A percentile compares a stretch with the other conserved stretches of the same genome.
These are phyloP conservation scores for Lepilemur septentrionalis DNA, from an alignment of 2,797 vertebrate species.

Conservation along the genomic window DNA sequence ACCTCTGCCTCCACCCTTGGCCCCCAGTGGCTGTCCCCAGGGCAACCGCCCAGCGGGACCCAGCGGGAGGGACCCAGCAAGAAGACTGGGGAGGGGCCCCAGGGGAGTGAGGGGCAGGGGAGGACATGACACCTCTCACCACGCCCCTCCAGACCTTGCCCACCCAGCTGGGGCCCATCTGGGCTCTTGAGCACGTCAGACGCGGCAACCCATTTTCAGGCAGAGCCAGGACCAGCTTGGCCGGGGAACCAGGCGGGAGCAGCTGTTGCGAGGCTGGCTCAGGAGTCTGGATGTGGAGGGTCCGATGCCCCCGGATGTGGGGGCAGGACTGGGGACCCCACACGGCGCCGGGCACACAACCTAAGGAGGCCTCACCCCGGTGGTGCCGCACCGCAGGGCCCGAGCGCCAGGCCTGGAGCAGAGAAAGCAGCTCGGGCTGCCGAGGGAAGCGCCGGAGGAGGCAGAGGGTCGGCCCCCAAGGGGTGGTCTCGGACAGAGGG, in stretches of 20 bases:
- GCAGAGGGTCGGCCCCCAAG: no score
- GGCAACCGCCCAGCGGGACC: neutral
- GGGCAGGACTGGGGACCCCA: neutral
- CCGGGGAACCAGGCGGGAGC: fast-evolving
- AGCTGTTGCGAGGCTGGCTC: fast-evolving
- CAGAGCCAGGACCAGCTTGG: fast-evolving
- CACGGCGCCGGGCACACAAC: neutral
- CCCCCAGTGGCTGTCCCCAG: neutral
- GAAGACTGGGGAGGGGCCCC: no score
- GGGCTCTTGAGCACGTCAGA: no score
- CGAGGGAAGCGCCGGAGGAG: no score
- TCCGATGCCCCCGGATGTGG: neutral
- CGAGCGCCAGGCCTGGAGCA: neutral
- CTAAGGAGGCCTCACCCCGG: fast-evolving
- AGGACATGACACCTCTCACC: fast-evolving
- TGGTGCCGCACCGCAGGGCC: neutral
- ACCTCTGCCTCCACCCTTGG: neutral
- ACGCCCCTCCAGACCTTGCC: fast-evolving
- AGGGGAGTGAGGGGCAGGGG: fast-evolving
- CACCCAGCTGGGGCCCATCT: fast-evolving
- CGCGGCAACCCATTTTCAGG: fast-evolving
- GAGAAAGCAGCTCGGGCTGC: neutral
- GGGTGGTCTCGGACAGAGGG: no score
- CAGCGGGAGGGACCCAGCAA: fast-evolving
- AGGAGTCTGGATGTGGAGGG: neutral